Conservation (phyloP, 2,113 vertebrate genomes). For the Cryptoleucopteryx plumbea region DNA sequence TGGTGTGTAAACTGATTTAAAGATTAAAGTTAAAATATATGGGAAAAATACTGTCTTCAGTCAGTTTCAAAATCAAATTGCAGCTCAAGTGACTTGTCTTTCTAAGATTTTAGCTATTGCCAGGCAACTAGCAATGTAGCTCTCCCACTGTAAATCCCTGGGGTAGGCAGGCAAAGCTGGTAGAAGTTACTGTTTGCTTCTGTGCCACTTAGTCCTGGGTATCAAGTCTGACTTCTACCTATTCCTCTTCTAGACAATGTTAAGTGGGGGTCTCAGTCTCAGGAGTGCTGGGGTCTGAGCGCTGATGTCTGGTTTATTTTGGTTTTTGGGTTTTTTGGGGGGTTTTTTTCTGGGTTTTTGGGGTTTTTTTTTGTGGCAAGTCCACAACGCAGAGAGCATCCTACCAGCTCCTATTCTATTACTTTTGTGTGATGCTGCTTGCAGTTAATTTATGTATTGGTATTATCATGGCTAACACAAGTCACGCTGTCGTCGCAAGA, state of each 20-base stretch:
- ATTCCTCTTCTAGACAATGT: not conserved
- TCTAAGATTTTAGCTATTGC: not conserved
- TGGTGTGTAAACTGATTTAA: not conserved
- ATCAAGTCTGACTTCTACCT: not conserved
- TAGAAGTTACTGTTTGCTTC: not conserved
- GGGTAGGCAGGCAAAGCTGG: not conserved
- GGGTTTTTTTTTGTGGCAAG: not conserved
- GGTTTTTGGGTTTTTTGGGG: not conserved
- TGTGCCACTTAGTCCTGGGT: not conserved
- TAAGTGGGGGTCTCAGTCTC: not conserved
- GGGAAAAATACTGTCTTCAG: not conserved
- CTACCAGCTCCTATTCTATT: not conserved
- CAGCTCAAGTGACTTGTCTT: not conserved
- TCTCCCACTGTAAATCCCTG: not conserved
- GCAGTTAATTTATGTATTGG: not conserved
- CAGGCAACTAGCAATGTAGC: not conserved
- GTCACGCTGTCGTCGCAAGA: not conserved
- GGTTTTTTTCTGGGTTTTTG: too few relatives aligned
- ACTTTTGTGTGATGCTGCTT: not conserved
- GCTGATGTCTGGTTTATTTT: not conserved
- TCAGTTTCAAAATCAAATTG: not conserved
- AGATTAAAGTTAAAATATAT: not conserved
- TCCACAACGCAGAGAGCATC: not conserved
- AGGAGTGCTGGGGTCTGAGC: not conserved
- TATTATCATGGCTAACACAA: not conserved